Base-by-base conservation (phyloP, 2,797 vertebrate species). In the Pagetopsis macropterus region DNA sequence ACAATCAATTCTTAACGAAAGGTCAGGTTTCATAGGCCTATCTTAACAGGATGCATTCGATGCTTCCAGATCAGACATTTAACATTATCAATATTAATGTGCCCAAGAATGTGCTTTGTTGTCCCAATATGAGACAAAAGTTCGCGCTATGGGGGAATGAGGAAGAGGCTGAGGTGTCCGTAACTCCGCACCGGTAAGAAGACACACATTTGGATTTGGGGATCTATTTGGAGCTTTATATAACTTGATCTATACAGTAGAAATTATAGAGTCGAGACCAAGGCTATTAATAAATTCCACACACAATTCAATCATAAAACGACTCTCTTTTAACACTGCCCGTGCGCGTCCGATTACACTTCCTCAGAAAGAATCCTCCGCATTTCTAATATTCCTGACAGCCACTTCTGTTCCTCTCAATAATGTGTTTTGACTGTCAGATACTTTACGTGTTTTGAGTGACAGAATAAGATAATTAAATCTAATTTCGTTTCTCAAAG, bases 241-340 rank as follows among this genome's bases (percentile, higher is more conserved):
- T 15, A 75, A 82, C 59, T 66, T 63, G 33, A 67, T 49, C 15
- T 15, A 60, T 49, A 49, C 46, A 40, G 44, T 50, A 70, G 44
- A 0, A 11, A 14, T 9, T 12, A 45, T 19, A 62, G 21, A 0
- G 55, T n/a, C 52, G n/a, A 13, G 43, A 40, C 3, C 15, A n/a
- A 65, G 2, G 4, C 9, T 27, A 4, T 5, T 31, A 13, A 59
- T 16, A 3, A 61, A 13, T 58, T 19, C 21, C 40, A 50, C 64
- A 7, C 7, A 3, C n/a, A 37, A 40, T 51, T 10, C 11, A 15
- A 33, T 7, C 45, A 44, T 9, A 14, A 45, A 45, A 48, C 11
- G 27, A 17, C 51, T 59, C n/a, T 23, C 11, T 52, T 8, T 59
- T 7, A 58, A 50, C 33, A 33, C 43, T 17, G 40, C 21, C 4